These are phyloP conservation scores for Cyprinodon variegatus DNA, from an alignment of 2,113 vertebrate species.

Conservation along the genomic window DNA sequence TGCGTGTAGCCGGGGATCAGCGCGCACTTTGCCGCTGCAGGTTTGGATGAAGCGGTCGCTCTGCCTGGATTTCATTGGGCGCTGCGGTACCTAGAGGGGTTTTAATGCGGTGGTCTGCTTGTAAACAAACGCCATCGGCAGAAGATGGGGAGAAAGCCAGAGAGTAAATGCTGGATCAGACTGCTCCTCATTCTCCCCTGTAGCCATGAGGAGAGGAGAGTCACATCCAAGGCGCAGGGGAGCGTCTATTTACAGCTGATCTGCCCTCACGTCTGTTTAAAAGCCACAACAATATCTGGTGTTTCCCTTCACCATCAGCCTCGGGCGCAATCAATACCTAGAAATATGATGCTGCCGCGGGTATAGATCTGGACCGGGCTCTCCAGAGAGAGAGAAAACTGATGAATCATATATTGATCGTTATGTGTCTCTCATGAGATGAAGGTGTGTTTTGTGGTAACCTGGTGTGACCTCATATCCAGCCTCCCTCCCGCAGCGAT, in stretches of 20 bases:
- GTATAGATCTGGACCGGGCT: conserved; percentile 1
- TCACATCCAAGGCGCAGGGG: conserved; percentile 49
- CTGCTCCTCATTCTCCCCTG: not conserved
- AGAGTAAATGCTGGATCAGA: conserved; percentile 35
- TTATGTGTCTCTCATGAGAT: conserved; percentile 25
- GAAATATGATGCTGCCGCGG: conserved; percentile 26
- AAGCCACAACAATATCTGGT: conserved; percentile 64
- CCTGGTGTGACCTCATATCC: conserved; percentile 50
- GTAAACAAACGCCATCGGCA: conserved; percentile 76
- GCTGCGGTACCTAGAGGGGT: conserved; percentile 66
- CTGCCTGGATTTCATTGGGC: conserved; percentile 60
- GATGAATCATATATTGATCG: conserved; percentile 62
- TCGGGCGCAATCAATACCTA: conserved; percentile 40
- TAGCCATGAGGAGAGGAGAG: conserved; percentile 49
- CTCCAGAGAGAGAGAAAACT: conserved; percentile 11
- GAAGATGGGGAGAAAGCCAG: not conserved
- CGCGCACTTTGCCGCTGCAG: conserved; percentile 50
- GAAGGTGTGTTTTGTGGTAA: conserved; percentile 43
- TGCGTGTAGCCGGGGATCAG: conserved; percentile 14
- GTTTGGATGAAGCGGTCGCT: conserved; percentile 41
- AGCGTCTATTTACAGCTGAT: conserved; percentile 56
- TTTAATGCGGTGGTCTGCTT: conserved; percentile 68
- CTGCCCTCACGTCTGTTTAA: conserved; percentile 27
- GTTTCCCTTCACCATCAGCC: conserved; percentile 33
- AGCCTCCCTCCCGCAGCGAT: conserved; percentile 61